Evolutionary conservation across 1,140 invertebrate genomes (phyloP), one percentile per base, ranked within the genome.

Genomic region (Bombus balteatus): DNA sequence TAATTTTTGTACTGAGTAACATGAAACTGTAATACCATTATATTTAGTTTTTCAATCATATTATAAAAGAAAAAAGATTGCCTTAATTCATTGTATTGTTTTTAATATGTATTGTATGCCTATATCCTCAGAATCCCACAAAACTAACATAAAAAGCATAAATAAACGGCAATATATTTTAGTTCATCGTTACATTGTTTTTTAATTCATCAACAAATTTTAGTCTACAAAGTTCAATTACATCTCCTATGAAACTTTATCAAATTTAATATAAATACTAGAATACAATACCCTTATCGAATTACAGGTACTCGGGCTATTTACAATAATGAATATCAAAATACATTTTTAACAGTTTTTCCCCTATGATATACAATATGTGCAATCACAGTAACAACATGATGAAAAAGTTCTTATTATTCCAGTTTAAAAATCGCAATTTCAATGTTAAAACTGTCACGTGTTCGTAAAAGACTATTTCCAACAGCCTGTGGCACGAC

Each of bases 291-390:
- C 68, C 13, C 53, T 37, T 87, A 81, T 73, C 12, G 34, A 37
- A 76, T 85, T 57, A 37, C 81, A 87, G 72, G 57, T 81, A 85
- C 65, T 87, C 59, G 57, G 71, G 37, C 1, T 83, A 83, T 79
- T 66, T 71, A 70, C 75, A n/a, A n/a, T 70, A 37, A 76, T 39
- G 34, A 77, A 37, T 83, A 43, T 41, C n/a, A 86, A 84, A 80
- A 68, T 83, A 75, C 28, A 37, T 59, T 81, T 43, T 12, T 53
- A 18, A 43, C 13, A 32, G 6, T 41, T 74, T 74, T 53, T 53
- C 18, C 28, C 1, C 39, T 5, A 28, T 59, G 28, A 68, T 43
- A 13, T 53, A 13, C 1, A 53, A 41, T 66, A 43, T 34, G 25
- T 73, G 18, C 57, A 62, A 34, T 43, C 32, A 72, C 13, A 18